Base-by-base conservation (phyloP, 2,888 invertebrate species). In the Parnassius apollo region DNA sequence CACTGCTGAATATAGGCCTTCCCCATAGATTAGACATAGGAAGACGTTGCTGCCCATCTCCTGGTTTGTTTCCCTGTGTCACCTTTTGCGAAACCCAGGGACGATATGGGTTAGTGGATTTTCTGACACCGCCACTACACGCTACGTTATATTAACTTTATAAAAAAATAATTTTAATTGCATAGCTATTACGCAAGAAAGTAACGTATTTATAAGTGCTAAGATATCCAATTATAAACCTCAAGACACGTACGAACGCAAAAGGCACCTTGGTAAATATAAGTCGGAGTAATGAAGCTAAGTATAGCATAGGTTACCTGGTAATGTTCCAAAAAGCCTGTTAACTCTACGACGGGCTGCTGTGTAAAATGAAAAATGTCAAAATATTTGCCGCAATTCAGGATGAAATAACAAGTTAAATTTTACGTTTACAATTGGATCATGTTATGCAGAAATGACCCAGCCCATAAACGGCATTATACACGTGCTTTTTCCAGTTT, bases 271-370 rank as follows among this genome's bases (percentile, higher is more conserved):
- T 50, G 52, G 49, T 59, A 56, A 61, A 65, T 62, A 68, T 65
- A 66, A 66, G 56, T 50, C 63, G 53, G 64, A 65, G 68, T 62
- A 61, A 51, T 57, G 61, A 53, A 65, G 54, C 61, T 22, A 58
- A 55, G 50, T 56, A 66, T 66, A 62, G 65, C 66, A 69, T 71
- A 72, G 72, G 71, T 71, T 79, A 81, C 71, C 87, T 87, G 86
- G 86, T 86, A 85, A 83, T 81, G 88, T 87, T 88, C 87, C 89
- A 88, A 87, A 88, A 88, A 83, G 80, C 83, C 81, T 88, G 86
- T 86, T 85, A 86, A 75, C 77, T 77, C 73, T 65, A 67, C 67
- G 65, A 68, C 64, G 62, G 69, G 73, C 73, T 74, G 74, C 74
- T 73, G 70, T 73, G 71, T 78, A 74, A 71, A 78, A 88, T 89